Conservation (phyloP, 2,113 vertebrate genomes). For the Tetrax tetrax region DNA sequence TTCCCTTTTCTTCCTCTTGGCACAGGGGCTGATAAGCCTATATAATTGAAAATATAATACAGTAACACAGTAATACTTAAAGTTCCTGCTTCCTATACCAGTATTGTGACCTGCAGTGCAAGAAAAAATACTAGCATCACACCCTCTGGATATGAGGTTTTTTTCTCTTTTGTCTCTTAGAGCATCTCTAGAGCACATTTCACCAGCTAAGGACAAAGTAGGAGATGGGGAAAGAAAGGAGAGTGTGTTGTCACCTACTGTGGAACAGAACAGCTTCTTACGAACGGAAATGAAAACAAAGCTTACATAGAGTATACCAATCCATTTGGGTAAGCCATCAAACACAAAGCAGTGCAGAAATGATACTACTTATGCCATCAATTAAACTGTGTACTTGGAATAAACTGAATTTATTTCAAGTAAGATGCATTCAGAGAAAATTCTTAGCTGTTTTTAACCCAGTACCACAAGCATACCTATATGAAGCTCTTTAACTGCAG, state of each 20-base stretch:
- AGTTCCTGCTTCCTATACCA: not conserved
- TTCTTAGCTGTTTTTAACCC: not conserved
- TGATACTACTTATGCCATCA: not conserved
- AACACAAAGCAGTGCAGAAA: not conserved
- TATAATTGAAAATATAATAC: conserved; percentile 8
- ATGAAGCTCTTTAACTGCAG: not conserved
- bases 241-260: not conserved
- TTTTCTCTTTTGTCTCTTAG: not conserved
- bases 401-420: not conserved
- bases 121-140: not conserved
- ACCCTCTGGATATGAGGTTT: not conserved
- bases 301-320: not conserved
- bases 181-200: not conserved
- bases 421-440: not conserved
- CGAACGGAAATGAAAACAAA: not conserved
- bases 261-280: not conserved
- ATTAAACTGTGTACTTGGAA: fast-evolving
- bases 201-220: not conserved
- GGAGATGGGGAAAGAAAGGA: not conserved
- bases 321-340: not conserved
- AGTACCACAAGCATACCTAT: not conserved
- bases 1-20: conserved; percentile 97
- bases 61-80: not conserved
- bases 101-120: not conserved
- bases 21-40: conserved; percentile 95